These are phyloP conservation scores for Typhlomys cinereus DNA, from an alignment of 2,113 vertebrate genomes.

Conservation along the genomic window DNA sequence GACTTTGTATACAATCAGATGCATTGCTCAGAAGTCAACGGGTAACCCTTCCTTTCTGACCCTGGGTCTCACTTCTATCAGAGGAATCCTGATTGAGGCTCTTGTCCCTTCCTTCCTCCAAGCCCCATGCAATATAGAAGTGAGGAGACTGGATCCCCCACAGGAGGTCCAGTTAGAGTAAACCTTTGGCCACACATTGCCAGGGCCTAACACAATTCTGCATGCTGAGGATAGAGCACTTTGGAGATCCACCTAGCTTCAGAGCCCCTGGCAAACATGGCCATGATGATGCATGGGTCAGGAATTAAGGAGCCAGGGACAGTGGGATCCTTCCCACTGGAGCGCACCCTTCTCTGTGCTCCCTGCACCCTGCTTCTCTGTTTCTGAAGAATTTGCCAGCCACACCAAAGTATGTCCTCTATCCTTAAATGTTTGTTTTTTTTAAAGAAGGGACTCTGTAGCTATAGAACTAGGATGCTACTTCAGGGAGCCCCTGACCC, in stretches of 20 bases:
- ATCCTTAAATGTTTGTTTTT: neutral
- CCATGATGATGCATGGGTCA: neutral
- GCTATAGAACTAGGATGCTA: neutral
- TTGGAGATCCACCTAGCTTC: neutral
- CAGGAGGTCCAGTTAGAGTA: neutral
- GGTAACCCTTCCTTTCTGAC: neutral
- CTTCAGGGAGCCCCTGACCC: neutral
- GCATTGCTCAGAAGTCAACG: neutral
- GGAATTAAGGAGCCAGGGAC: neutral
- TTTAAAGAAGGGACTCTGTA: neutral
- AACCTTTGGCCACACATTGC: neutral
- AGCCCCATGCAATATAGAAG: neutral
- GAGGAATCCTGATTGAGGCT: neutral
- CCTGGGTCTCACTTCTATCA: neutral
- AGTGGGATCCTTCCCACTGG: neutral
- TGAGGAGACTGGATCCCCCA: neutral
- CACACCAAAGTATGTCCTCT: neutral
- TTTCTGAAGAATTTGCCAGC: neutral
- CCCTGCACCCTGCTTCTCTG: neutral
- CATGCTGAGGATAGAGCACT: neutral
- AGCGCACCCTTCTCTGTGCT: neutral
- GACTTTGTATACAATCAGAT: neutral
- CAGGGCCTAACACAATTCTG: neutral
- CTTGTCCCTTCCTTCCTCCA: neutral
- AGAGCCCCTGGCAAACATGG: neutral